phyloP scores from a whole-genome alignment of 2,113 vertebrate species.

The Micronycteris hirsuta region DNA sequence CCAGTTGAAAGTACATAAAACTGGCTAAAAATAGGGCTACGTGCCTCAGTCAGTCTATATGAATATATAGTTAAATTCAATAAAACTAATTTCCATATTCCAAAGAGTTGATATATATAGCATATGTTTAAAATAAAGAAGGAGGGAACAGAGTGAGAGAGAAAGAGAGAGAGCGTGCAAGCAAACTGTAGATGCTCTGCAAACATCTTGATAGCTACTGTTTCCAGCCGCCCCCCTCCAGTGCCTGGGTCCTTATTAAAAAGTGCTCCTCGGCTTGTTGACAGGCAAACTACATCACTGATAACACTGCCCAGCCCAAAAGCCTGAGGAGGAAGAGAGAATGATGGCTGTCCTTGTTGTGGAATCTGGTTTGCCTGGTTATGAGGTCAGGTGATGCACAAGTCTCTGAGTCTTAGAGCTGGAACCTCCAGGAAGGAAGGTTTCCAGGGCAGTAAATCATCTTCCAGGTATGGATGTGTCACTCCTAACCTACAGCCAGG shows the following conservation, averaged over 20 bases:
- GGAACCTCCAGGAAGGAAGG: neutral
- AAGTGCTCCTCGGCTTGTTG: neutral
- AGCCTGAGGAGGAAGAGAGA: neutral
- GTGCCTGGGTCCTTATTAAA: neutral
- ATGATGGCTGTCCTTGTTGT: too few relatives aligned
- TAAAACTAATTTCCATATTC: constrained; percentile 18
- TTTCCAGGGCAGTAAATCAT: neutral
- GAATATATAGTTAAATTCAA: constrained; percentile 26
- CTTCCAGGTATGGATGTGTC: neutral
- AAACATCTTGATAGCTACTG: neutral
- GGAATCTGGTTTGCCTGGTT: neutral
- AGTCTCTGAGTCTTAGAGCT: neutral
- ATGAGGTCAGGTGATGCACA: neutral
- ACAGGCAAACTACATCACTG: neutral
- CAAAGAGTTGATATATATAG: neutral
- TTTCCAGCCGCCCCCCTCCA: neutral
- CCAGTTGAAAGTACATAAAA: neutral
- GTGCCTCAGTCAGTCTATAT: neutral
- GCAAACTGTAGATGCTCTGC: neutral
- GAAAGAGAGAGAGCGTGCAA: neutral
- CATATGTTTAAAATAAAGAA: neutral
- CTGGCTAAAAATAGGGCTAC: constrained; percentile 19
- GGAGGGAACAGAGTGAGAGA: neutral
- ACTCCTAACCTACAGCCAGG: neutral
- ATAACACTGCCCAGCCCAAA: neutral